Conservation (phyloP, 2,888 invertebrate genomes). For the Amphipoea lucens region DNA sequence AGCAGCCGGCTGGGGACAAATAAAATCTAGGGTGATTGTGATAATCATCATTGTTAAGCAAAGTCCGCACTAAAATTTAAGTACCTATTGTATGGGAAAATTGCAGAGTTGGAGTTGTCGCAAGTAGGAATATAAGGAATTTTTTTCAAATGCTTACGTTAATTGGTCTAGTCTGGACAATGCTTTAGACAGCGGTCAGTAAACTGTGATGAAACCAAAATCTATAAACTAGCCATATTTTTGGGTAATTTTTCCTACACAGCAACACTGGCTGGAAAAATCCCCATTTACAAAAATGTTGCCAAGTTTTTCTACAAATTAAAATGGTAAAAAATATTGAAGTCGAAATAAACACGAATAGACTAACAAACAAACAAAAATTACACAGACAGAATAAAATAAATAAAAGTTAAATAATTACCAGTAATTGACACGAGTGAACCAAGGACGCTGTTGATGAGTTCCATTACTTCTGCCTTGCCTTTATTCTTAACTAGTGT, state of each 20-base stretch:
- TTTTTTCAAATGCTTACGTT: too few relatives aligned
- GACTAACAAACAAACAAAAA: too few relatives aligned
- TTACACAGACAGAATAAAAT: too few relatives aligned
- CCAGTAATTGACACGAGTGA: conserved; percentile 96
- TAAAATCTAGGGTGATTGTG: neutral
- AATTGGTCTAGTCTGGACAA: too few relatives aligned
- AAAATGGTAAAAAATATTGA: conserved; percentile 2
- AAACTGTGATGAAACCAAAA: neutral
- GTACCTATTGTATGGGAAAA: neutral
- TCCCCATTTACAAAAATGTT: neutral
- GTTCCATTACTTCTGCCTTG: conserved; percentile 94
- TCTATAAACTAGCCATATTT: too few relatives aligned
- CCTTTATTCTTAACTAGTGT: conserved; percentile 93
- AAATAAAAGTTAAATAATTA: conserved; percentile 69
- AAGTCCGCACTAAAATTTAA: neutral
- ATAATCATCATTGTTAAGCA: neutral
- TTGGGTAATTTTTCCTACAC: neutral
- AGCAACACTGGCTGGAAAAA: conserved; percentile 1
- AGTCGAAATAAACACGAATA: too few relatives aligned
- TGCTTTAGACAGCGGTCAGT: neutral
- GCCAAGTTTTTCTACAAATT: neutral
- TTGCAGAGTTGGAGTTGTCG: neutral
- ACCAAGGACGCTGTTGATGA: conserved; percentile 97
- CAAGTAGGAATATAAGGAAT: too few relatives aligned
- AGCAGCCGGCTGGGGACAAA: conserved; percentile 93